Base-by-base conservation (phyloP, 1,140 invertebrate species). In the Caerostris darwini region DNA sequence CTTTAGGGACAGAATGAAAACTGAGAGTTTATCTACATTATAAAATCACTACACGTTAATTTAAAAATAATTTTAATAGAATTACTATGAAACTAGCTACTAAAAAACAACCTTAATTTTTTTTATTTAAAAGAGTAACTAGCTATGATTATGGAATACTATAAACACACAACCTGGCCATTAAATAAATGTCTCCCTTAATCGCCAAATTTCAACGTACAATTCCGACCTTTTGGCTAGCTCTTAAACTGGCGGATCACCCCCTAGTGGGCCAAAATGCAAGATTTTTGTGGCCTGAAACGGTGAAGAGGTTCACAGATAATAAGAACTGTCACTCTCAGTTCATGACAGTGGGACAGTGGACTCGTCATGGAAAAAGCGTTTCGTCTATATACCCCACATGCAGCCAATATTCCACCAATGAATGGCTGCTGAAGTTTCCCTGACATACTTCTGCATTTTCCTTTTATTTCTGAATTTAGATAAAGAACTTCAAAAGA, bases 271-370 rank as follows among this genome's bases (percentile, higher is more conserved):
- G 8, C 50, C 53, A 7, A 77, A 71, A 93, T 87, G 82, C 82
- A 93, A 93, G 92, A 86, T 56, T 87, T 86, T 69, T 71, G 71
- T 19, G 57, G 89, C 67, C 81, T n/a, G 90, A 92, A 92, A 92
- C 83, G n/a, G 53, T 64, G 34, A 34, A 93, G 91, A 93, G 83
- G 83, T 67, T 93, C 92, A 59, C 92, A 71, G 58, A 77, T 93
- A 93, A 93, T 93, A 93, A 87, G 83, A 93, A 93, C 92, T 93
- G 92, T 93, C 92, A 93, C 92, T 93, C 92, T 87, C 92, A 86
- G 83, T 8, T 5, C 53, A 64, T 93, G 92, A 93, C 92, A 87
- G 92, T 50, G 59, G 59, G 83, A 83, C 34, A 83, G 89, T 77
- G 64, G 89, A 56, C 61, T 19, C 85, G 59, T 85, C 58, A 83